Evolutionary conservation across 2,113 vertebrate genomes (phyloP).

Genomic region (Glaucomys volans): DNA sequence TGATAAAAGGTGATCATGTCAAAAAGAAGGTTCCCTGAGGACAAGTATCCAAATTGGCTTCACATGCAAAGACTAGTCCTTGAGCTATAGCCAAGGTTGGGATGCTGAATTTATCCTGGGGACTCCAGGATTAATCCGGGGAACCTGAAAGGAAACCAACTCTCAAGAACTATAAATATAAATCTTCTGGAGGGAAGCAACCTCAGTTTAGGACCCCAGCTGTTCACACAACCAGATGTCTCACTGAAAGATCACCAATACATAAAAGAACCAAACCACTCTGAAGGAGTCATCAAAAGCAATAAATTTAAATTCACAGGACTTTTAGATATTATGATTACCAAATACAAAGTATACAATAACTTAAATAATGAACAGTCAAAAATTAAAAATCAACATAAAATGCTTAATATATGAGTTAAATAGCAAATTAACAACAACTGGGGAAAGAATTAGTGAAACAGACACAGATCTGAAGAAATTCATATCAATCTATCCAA

Average conservation of each 20-base stretch:
- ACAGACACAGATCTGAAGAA: slow-evolving; percentile 23
- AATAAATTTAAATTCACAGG: slow-evolving; percentile 15
- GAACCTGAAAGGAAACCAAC: not conserved
- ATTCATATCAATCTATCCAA: not conserved
- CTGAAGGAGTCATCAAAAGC: not conserved
- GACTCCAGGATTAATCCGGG: not conserved
- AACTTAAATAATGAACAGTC: not conserved
- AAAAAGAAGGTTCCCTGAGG: not conserved
- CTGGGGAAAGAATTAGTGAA: slow-evolving; percentile 34
- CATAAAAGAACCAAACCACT: not conserved
- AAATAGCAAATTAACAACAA: not conserved
- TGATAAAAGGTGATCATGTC: not conserved
- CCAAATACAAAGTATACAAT: not conserved
- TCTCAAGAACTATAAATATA: not conserved
- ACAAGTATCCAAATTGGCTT: not conserved
- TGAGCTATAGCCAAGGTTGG: not conserved
- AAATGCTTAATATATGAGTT: not conserved
- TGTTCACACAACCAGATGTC: not conserved
- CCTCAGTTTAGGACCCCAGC: not conserved
- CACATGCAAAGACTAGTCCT: not conserved
- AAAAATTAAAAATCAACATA: slow-evolving; percentile 26
- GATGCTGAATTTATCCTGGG: not conserved
- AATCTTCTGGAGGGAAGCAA: not conserved
- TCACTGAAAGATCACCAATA: not conserved
- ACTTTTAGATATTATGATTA: not conserved